Percentiles rank a stretch among this genome's conserved stretches.
These are phyloP conservation scores for Nannoperca australis DNA, from an alignment of 2,797 vertebrate species.

Conservation along the genomic window DNA sequence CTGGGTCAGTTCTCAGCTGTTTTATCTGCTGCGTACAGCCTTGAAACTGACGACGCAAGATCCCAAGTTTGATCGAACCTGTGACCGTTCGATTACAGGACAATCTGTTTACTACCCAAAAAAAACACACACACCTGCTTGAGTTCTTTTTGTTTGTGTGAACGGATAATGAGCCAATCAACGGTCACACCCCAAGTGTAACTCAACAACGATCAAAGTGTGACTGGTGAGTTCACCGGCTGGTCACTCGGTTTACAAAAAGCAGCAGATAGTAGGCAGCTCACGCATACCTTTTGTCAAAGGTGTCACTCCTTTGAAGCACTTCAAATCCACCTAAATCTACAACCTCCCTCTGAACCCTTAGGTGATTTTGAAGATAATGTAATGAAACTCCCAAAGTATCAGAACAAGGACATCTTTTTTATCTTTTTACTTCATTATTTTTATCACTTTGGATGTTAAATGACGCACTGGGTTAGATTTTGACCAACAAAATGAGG, in stretches of 20 bases:
- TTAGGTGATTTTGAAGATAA: constrained; percentile 15
- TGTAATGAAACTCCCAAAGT: background rate
- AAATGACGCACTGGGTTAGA: background rate
- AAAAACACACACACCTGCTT: background rate
- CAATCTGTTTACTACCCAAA: background rate
- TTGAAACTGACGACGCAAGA: background rate
- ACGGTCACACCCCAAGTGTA: background rate
- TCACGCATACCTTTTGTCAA: constrained; percentile 31
- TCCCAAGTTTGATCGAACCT: background rate
- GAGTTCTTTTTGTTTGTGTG: background rate
- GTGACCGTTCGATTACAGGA: constrained; percentile 1
- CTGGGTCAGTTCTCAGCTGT: constrained; percentile 29
- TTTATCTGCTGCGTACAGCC: constrained; percentile 7
- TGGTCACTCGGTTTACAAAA: constrained; percentile 40
- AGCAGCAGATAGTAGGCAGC: constrained; percentile 18
- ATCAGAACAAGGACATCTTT: background rate
- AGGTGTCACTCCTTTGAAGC: constrained; percentile 40
- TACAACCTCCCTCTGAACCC: constrained; percentile 18
- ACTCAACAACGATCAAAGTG: constrained; percentile 11
- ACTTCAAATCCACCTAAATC: constrained; percentile 32
- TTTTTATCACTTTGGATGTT: background rate
- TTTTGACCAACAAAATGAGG: background rate
- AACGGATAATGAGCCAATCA: background rate
- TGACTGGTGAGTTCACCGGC: constrained; percentile 34
- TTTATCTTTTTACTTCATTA: background rate